A percentile compares a stretch with the other conserved stretches of the same genome.
These are phyloP conservation scores for Morinoia aosen DNA, from an alignment of 2,888 invertebrate genomes.

Conservation along the genomic window DNA sequence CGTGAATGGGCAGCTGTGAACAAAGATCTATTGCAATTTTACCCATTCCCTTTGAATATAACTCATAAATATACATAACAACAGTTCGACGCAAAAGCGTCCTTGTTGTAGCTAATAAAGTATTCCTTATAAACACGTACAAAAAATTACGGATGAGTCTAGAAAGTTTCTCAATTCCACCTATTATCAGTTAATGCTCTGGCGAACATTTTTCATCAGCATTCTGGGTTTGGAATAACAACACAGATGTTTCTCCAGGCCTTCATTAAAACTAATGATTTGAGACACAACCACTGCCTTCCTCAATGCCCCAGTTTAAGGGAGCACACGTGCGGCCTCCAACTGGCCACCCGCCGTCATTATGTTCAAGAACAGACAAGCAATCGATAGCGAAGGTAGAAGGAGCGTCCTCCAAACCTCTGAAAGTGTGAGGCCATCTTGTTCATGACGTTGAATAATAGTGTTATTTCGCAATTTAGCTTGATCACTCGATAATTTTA, in stretches of 20 bases:
- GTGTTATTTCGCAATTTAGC: background rate
- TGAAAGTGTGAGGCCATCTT: background rate
- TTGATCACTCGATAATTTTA: background rate
- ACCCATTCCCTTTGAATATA: no score
- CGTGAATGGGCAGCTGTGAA: no score
- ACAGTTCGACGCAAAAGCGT: no score
- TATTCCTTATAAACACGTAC: no score
- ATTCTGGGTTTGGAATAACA: background rate
- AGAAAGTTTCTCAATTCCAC: background rate
- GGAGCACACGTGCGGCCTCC: background rate
- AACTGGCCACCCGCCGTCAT: background rate
- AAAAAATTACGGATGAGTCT: no score
- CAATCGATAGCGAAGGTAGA: constrained; percentile 16
- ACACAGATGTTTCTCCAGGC: background rate
- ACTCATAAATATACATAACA: no score
- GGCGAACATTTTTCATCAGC: background rate
- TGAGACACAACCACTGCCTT: background rate
- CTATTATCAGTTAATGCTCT: background rate
- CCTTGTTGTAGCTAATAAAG: no score
- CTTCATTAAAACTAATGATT: constrained; percentile 40
- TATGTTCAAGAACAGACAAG: constrained; percentile 29
- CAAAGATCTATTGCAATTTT: no score
- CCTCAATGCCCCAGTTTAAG: background rate
- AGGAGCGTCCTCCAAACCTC: background rate
- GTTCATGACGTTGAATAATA: background rate